Evolutionary conservation across 2,888 invertebrate genomes (phyloP), one percentile per base, ranked within the genome.

Genomic region (Serripes groenlandicus): DNA sequence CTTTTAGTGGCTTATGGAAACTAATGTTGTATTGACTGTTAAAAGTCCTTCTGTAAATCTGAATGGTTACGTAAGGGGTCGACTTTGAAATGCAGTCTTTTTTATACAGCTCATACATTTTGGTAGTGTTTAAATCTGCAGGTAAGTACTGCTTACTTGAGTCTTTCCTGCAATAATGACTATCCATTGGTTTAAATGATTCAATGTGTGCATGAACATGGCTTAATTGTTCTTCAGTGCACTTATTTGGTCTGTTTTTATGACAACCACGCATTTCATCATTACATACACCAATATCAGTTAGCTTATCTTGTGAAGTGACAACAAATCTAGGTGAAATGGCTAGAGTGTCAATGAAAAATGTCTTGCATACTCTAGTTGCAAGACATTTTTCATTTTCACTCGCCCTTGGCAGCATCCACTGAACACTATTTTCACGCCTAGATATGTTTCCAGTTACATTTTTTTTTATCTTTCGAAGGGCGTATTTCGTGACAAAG

Each of bases 151-250:
- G n/a, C 34, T 71, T 66, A 7, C 69, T 56, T 0, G 72, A 37
- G 56, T 81, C 56, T 49, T 75, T 75, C 5, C 81, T 37, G 21
- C 75, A 75, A 62, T 84, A 84, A 66, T 84, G 84, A 49, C 77
- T 74, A 54, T 81, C 81, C 5, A 84, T 42, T 2, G 26, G 42
- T n/a, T 73, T 74, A 35, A 78, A 84, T 1, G 75, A 69, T 52
- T 73, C 32, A 54, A 79, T 79, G 23, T 83, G 79, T 15, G 15
- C 26, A 28, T 70, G 37, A 21, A 75, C 70, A 5, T 18, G 23
- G 1, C 26, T 26, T 34, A 37, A 21, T 21, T 58, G 18, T 28
- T 49, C 35, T 23, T 15, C 23, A 54, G 26, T 26, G 3, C 42
- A 69, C 68, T 69, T 71, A 23, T 71, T 68, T 42, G 71, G 68